A percentile compares a stretch with the other conserved stretches of the same genome.
phyloP scores from a whole-genome alignment of 1,140 invertebrate species.

The Epicauta chinensis region DNA sequence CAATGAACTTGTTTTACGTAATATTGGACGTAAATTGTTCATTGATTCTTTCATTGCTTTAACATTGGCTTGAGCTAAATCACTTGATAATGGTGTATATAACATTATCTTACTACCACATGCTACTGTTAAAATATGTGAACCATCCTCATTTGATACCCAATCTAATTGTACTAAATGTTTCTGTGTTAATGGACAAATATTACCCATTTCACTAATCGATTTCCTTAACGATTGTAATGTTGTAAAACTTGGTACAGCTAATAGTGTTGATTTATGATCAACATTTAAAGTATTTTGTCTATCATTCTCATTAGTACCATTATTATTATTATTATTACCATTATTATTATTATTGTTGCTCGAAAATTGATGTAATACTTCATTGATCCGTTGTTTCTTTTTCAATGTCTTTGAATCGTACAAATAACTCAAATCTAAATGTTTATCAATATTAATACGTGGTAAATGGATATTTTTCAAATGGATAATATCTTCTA shows the following conservation, averaged over 20 bases:
- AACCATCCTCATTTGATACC: slow-evolving; percentile 98
- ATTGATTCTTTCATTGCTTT: slow-evolving; percentile 55
- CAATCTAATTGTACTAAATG: slow-evolving; percentile 93
- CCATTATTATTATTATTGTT: no score
- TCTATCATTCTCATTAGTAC: no score
- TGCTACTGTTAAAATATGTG: slow-evolving; percentile 94
- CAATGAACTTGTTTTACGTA: slow-evolving; percentile 80
- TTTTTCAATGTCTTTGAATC: slow-evolving; percentile 75
- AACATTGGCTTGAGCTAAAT: slow-evolving; percentile 84
- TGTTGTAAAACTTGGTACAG: slow-evolving; percentile 89
- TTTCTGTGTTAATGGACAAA: slow-evolving; percentile 80
- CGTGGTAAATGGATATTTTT: slow-evolving; percentile 81
- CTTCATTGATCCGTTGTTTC: slow-evolving; percentile 68
- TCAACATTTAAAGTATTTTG: slow-evolving; percentile 53
- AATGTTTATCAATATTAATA: slow-evolving; percentile 69
- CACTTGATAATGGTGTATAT: slow-evolving; percentile 80
- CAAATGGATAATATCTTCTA: slow-evolving; percentile 93
- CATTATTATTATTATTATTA: no score
- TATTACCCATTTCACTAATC: slow-evolving; percentile 86
- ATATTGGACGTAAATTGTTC: slow-evolving; percentile 64
- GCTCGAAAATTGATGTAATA: slow-evolving; percentile 54
- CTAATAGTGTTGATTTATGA: slow-evolving; percentile 65
- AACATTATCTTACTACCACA: slow-evolving; percentile 88
- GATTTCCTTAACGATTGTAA: slow-evolving; percentile 81
- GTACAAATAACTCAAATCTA: slow-evolving; percentile 77